A percentile compares a stretch with the other conserved stretches of the same genome.
Conservation (phyloP, 2,888 invertebrate genomes). For the Aquatica leii region DNA sequence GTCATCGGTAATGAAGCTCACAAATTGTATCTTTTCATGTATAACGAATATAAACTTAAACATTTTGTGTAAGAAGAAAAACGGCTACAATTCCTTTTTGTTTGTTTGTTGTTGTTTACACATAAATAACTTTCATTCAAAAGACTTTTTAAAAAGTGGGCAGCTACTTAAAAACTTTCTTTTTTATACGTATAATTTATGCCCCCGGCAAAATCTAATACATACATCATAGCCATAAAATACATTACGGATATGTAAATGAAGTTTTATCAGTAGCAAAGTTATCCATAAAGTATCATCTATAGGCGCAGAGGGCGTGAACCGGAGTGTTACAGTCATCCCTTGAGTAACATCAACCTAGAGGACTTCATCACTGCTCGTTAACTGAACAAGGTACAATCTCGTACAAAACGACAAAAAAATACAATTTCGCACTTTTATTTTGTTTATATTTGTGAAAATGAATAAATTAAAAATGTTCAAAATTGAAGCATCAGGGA, state of each 20-base stretch:
- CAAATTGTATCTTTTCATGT: constrained; percentile 7
- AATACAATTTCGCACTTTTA: no score
- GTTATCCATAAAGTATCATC: constrained; percentile 36
- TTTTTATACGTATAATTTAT: constrained; percentile 33
- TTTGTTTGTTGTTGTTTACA: no score
- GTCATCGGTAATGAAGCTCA: not conserved
- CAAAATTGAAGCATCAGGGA: no score
- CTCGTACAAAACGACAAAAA: constrained; percentile 19
- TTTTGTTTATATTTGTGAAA: no score
- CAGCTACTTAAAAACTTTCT: no score
- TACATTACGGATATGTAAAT: constrained; percentile 36
- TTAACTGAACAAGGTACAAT: constrained; percentile 42
- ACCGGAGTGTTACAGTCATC: constrained; percentile 39
- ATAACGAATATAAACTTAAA: not conserved
- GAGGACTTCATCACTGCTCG: constrained; percentile 48
- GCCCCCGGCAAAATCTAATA: constrained; percentile 28
- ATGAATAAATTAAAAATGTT: no score
- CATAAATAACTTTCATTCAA: no score
- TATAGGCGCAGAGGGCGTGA: constrained; percentile 38
- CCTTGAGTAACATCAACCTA: constrained; percentile 45
- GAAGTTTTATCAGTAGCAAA: constrained; percentile 37
- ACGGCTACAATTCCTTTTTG: no score
- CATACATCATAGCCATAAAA: constrained; percentile 34
- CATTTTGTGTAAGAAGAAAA: not conserved
- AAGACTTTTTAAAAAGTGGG: no score